These are phyloP conservation scores for Merodon equestris DNA, from an alignment of 2,888 invertebrate genomes.

Conservation along the genomic window DNA sequence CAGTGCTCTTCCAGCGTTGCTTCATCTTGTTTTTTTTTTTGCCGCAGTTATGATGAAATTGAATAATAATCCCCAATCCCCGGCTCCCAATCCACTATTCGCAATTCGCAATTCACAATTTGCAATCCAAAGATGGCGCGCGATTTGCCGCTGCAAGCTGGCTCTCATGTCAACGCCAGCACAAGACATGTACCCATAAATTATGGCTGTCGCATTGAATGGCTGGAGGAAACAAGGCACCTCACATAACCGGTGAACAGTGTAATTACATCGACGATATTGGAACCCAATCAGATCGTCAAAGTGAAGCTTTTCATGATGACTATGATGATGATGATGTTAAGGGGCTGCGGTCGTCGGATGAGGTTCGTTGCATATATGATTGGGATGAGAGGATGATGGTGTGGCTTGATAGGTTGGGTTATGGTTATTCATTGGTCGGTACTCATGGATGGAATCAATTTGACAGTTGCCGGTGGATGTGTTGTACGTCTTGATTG, in stretches of 20 bases:
- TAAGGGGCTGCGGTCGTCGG: background rate
- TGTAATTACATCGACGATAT: constrained; percentile 53
- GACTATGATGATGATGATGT: background rate
- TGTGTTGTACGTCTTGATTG: background rate
- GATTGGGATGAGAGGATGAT: constrained; percentile 50
- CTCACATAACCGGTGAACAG: constrained; percentile 38
- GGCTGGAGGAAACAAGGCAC: constrained; percentile 31
- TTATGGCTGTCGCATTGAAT: constrained; percentile 49
- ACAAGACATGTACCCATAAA: constrained; percentile 53
- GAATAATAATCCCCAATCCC: constrained; percentile 60
- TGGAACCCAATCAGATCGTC: constrained; percentile 61
- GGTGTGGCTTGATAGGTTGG: background rate
- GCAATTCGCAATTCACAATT: background rate
- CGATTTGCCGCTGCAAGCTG: constrained; percentile 27
- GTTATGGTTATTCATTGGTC: constrained; percentile 23
- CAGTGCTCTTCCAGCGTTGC: constrained; percentile 28
- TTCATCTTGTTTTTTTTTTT: constrained; percentile 12
- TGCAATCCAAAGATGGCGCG: constrained; percentile 50
- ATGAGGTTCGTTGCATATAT: constrained; percentile 32
- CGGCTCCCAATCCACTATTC: constrained; percentile 10
- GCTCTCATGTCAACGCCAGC: constrained; percentile 38
- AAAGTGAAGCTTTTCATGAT: constrained; percentile 29
- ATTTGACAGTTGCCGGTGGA: constrained; percentile 33
- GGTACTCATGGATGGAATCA: constrained; percentile 30
- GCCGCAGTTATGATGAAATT: constrained; percentile 43